phyloP scores from a whole-genome alignment of 2,113 vertebrate species.

The Poeciliopsis retropinna region DNA sequence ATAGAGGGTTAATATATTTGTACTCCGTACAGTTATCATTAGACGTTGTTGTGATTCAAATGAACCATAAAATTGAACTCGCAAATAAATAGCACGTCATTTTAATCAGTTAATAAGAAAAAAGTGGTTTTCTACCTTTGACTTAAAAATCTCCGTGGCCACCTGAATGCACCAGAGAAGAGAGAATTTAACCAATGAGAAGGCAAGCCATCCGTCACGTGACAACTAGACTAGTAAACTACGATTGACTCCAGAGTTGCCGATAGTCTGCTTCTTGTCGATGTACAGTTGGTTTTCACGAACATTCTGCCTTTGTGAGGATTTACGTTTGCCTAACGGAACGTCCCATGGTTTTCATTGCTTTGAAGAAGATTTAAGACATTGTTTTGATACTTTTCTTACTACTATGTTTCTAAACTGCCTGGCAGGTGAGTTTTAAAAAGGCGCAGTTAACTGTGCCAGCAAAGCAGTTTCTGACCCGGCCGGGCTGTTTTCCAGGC shows the following conservation, averaged over 20 bases:
- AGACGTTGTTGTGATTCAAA: not conserved
- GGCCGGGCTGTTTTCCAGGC: slow-evolving; percentile 22
- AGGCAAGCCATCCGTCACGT: slow-evolving; percentile 26
- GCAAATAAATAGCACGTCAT: not conserved
- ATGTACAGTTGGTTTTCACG: slow-evolving; percentile 45
- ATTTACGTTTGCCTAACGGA: slow-evolving; percentile 4
- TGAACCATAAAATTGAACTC: accelerated
- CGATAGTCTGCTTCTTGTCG: slow-evolving; percentile 32
- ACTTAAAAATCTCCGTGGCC: slow-evolving; percentile 6
- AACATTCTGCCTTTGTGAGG: slow-evolving; percentile 5
- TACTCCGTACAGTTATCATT: not conserved
- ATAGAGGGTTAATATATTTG: too few species aligned
- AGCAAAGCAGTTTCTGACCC: slow-evolving; percentile 53
- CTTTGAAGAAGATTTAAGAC: not conserved
- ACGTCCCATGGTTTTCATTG: not conserved
- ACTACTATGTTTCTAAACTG: slow-evolving; percentile 55
- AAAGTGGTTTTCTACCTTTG: not conserved
- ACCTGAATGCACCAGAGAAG: slow-evolving; percentile 22
- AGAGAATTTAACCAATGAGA: slow-evolving; percentile 45
- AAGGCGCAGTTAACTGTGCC: slow-evolving; percentile 27
- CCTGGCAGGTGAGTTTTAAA: slow-evolving; percentile 64
- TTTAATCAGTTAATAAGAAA: not conserved
- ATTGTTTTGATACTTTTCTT: slow-evolving; percentile 18
- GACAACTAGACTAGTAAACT: slow-evolving; percentile 57
- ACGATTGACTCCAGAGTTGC: slow-evolving; percentile 57